Evolutionary conservation across 2,888 invertebrate genomes (phyloP), one percentile per base, ranked within the genome.

Genomic region (Cotesia congregata): DNA sequence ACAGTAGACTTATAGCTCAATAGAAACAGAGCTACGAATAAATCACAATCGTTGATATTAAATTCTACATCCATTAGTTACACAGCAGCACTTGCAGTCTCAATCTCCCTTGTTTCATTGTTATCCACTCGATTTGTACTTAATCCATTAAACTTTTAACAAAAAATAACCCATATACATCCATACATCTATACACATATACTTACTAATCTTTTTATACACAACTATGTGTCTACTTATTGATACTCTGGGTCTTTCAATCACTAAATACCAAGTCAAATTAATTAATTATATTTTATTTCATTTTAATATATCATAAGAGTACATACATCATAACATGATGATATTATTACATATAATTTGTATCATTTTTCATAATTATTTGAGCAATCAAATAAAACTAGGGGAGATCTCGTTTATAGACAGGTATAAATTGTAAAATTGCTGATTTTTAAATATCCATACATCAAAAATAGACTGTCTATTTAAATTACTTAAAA

Each of bases 1-100:
- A 88, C 86, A 87, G 50, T 50, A 50, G 83, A 87, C 86, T 86
- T 86, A 86, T 85, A 83, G 83, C 81, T 82, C 69, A 82, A 84
- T 82, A 82, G 73, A 81, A 81, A 79, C 81, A 78, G 80, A 78
- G 77, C 77, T 50, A 50, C 50, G 50, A 50, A 50, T 50, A 50
- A 50, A 50, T 50, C 12, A 50, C 50, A 50, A 50, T 50, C 50
- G 50, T 50, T 50, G 6, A 50, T 7, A 50, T 50, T 50, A 50
- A 50, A 50, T 50, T 50, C 50, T 50, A 50, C 50, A 12, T 50
- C 50, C 50, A 50, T 50, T 12, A 50, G 50, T 50, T 50, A 50
- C 12, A 6, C n/a, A 39, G 7, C 41, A 64, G 40, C 50, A 65
- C 72, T 40, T 20, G 30, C 12, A 6, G 17, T 7, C 60, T 50